Percentiles rank a stretch among this genome's conserved stretches.
Conservation (phyloP, 1,140 invertebrate genomes). For the Drosophila novamexicana region DNA sequence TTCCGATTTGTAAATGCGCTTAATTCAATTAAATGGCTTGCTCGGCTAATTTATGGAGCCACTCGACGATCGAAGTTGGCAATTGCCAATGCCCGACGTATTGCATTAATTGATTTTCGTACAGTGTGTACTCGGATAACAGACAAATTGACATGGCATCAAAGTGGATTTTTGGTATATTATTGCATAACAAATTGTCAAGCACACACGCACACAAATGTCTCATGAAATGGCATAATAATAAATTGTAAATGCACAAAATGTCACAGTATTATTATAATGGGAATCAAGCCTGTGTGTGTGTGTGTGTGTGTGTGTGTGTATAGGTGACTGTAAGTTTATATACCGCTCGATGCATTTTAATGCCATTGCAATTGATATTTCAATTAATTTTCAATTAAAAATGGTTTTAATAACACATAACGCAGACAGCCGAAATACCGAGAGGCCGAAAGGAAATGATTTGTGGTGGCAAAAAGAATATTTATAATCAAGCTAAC, state of each 20-base stretch:
- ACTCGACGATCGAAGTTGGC: slow-evolving; percentile 28
- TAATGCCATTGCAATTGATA: slow-evolving; percentile 72
- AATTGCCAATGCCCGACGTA: background rate
- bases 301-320: background rate
- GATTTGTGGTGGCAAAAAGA: slow-evolving; percentile 17
- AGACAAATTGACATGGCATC: slow-evolving; percentile 44
- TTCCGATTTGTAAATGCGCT: slow-evolving; percentile 34
- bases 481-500: slow-evolving; percentile 34
- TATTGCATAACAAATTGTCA: slow-evolving; percentile 53
- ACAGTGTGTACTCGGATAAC: slow-evolving; percentile 27
- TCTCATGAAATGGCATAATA: slow-evolving; percentile 42
- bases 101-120: background rate
- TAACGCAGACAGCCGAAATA: slow-evolving; percentile 22
- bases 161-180: slow-evolving; percentile 43
- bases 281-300: slow-evolving; percentile 23
- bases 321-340: slow-evolving; percentile 18
- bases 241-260: slow-evolving; percentile 62
- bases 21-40: slow-evolving; percentile 46
- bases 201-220: slow-evolving; percentile 25
- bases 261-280: slow-evolving; percentile 57
- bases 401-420: slow-evolving; percentile 66
- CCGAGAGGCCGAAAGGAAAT: background rate
- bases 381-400: slow-evolving; percentile 79
- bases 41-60: slow-evolving; percentile 37
- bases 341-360: slow-evolving; percentile 43